Evolutionary conservation across 2,888 invertebrate genomes (phyloP).

Genomic region (Catocala nupta): DNA sequence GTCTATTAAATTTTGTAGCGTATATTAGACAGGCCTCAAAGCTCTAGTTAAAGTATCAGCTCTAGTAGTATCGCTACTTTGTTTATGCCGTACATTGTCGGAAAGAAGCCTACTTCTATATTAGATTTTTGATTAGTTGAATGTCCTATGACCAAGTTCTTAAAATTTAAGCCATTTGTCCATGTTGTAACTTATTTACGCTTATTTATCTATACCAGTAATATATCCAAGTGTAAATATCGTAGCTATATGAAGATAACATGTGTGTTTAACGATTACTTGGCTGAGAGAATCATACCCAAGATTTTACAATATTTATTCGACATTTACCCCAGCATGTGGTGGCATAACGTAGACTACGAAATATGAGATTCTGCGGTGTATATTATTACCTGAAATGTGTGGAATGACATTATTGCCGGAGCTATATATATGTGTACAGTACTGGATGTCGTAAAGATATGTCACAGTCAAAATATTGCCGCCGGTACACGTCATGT

Average conservation of each 20-base stretch:
- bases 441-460: conserved; percentile 47
- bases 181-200: too few relatives aligned
- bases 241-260: neutral
- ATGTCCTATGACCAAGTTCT: too few relatives aligned
- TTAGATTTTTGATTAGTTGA: too few relatives aligned
- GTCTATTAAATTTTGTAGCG: too few relatives aligned
- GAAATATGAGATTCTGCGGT: conserved; percentile 70
- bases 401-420: conserved; percentile 61
- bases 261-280: conserved; percentile 35
- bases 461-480: conserved; percentile 60
- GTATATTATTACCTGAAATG: conserved; percentile 65
- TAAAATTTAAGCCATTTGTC: too few relatives aligned
- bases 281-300: conserved; percentile 31
- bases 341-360: conserved; percentile 61
- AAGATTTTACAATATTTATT: conserved; percentile 64
- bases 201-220: too few relatives aligned
- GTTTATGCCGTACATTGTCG: too few relatives aligned
- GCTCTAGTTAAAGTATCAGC: too few relatives aligned
- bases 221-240: neutral
- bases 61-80: too few relatives aligned
- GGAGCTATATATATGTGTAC: conserved; percentile 41
- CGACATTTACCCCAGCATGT: conserved; percentile 61
- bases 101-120: too few relatives aligned
- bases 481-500: conserved; percentile 47
- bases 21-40: too few relatives aligned